phyloP scores from a whole-genome alignment of 2,888 invertebrate species.

The Ophraella communa region DNA sequence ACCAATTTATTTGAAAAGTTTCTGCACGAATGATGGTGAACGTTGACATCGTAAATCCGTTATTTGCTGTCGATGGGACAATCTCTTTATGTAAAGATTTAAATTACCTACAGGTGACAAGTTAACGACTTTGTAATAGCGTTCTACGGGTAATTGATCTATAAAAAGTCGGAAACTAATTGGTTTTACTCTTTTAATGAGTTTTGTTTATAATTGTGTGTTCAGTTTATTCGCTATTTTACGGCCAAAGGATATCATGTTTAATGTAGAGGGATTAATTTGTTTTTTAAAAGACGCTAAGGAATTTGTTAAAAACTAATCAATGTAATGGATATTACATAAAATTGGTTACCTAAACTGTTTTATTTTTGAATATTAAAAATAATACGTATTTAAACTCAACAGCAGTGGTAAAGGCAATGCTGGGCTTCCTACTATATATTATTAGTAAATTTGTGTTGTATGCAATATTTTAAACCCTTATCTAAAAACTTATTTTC shows the following conservation, averaged over 20 bases:
- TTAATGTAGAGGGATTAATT: not conserved
- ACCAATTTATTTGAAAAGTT: conserved; percentile 22
- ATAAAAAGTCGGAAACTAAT: conserved; percentile 23
- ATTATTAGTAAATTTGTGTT: no score
- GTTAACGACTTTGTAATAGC: conserved; percentile 21
- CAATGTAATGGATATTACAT: no score
- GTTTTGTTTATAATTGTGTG: conserved; percentile 10
- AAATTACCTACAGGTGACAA: conserved; percentile 22
- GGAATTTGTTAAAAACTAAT: no score
- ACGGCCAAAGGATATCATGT: not conserved
- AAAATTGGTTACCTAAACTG: no score
- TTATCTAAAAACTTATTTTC: no score
- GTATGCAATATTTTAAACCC: no score
- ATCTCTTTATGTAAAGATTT: conserved; percentile 22
- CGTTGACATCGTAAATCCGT: conserved; percentile 20
- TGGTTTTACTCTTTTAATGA: conserved; percentile 18
- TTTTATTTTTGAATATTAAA: no score
- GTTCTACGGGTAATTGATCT: conserved; percentile 17
- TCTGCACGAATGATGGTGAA: not conserved
- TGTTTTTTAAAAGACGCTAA: no score
- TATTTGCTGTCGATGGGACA: conserved; percentile 9
- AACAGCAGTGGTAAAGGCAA: no score
- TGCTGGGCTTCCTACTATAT: no score
- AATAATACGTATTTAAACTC: no score
- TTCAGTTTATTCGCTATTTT: conserved; percentile 4